Evolutionary conservation across 92 coral and sea anemone genomes (phyloP), one percentile per base, ranked within the genome.

Genomic region (Phenganax marumi): DNA sequence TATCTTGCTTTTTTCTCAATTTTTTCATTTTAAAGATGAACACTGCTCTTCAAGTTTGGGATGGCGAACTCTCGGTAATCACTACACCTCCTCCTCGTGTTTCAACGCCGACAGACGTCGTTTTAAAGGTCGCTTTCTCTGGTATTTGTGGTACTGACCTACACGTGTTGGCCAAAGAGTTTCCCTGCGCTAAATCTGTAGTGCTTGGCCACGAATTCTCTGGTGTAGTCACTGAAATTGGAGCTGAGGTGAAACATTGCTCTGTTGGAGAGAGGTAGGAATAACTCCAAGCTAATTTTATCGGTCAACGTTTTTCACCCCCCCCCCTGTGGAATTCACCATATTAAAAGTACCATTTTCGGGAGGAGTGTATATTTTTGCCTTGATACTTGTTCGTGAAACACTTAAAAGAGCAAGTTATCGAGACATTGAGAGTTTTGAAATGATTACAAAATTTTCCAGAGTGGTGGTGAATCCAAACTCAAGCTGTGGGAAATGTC

Each of bases 181-280:
- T 95, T 39, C 98, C 97, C 18, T 86, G 92, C 7, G 88, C 97
- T 2, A 91, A 93, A 63, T 88, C 95, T 19, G 97, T 95, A 8
- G 92, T 92, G 46, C 91, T 91, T 16, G 98, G 98, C 16, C 98
- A 95, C 24, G 98, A 95, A 52, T 92, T 95, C 70, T 86, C 97
- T 57, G 98, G 98, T 12, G 98, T 95, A 50, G 93, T 95, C 5
- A 92, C 91, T 71, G 98, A 95, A 81, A 71, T 95, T 61, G 98
- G 98, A 8, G 70, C 91, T 73, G 96, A 91, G 0, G 98, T 95
- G 48, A 90, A 84, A 73, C 88, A 90, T 57, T 88, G 93, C 78
- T 89, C 97, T 33, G 87, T 92, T 48, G 98, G 98, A 22, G 95
- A 91, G 85, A 91, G 98, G 98, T 95, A 73, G 77, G 90, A 83